These are phyloP conservation scores for Latrodectus elegans DNA, from an alignment of 2,888 invertebrate species.

Conservation along the genomic window DNA sequence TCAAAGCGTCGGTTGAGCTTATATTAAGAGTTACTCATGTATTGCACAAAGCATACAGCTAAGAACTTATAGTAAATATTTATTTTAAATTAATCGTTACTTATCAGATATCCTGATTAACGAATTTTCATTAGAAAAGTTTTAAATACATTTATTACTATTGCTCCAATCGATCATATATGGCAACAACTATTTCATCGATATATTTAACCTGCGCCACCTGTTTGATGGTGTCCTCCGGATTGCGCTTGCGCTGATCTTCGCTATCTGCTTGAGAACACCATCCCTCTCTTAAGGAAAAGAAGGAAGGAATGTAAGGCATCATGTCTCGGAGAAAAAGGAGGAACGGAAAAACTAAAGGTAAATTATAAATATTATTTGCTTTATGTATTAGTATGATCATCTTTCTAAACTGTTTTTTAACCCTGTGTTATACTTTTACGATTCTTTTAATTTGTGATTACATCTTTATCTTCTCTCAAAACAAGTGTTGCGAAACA, in stretches of 20 bases:
- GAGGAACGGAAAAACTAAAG: slow-evolving; percentile 26
- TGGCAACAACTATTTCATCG: slow-evolving; percentile 34
- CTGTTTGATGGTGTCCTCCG: slow-evolving; percentile 56
- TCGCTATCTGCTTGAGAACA: slow-evolving; percentile 48
- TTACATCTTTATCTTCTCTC: slow-evolving; percentile 14
- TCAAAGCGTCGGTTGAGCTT: not conserved
- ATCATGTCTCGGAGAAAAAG: slow-evolving; percentile 57
- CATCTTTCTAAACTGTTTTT: not conserved
- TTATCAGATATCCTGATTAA: too few species aligned
- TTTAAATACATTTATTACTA: not conserved
- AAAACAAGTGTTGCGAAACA: slow-evolving; percentile 58
- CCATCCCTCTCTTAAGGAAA: slow-evolving; percentile 48
- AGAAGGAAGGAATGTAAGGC: slow-evolving; percentile 40
- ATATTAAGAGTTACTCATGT: not conserved
- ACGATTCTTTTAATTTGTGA: not conserved
- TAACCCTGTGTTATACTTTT: not conserved
- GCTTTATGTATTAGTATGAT: not conserved
- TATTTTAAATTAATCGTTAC: too few species aligned
- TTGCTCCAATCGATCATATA: not conserved
- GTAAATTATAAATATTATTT: slow-evolving; percentile 32
- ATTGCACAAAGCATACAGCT: too few species aligned
- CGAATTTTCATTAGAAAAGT: not conserved
- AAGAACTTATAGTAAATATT: too few species aligned
- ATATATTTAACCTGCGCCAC: slow-evolving; percentile 51
- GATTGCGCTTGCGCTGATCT: slow-evolving; percentile 54